Base-by-base conservation (phyloP, 2,888 invertebrate genomes). In the Tyria jacobaeae region DNA sequence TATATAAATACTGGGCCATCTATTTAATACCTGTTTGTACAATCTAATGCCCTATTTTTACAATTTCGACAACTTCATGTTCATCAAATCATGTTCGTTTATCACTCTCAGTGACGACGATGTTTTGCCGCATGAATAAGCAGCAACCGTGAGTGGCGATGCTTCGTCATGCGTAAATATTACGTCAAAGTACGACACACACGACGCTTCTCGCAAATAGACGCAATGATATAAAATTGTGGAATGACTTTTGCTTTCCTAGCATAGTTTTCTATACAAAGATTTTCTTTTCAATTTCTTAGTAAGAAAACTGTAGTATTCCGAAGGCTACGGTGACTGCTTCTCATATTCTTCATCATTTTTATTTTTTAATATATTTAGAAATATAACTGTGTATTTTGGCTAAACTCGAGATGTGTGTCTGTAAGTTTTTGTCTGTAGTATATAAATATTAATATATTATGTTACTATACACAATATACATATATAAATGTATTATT, bases 111-210 rank as follows among this genome's bases (percentile, higher is more conserved):
- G 39, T 54, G 54, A 48, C 60, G 35, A 37, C 9, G 53, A 48
- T 39, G 48, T 60, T 60, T 60, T 31, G 53, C 53, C 47, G 60
- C 60, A 54, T 53, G 60, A 48, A 48, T 24, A 39, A 27, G 35
- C 48, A 21, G 14, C 21, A 27, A 24, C 48, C 44, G 37, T 54
- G 51, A 14, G 24, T 27, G 35, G 53, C 9, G 21, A 12, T 48
- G 53, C 48, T 39, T 48, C 24, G 21, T 53, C 59, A 53, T 59
- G 59, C 59, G 59, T 53, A 15, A 53, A 53, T 47, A 47, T 21
- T 35, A 35, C 47, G 47, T 35, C 50, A 60, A 59, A 44, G 35
- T 58, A 39, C 27, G 5, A 3, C 17, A 21, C 2, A 50, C 27
- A 25, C 25, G 25, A 12, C 15, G 15, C 17, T 41, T 17, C 17